phyloP scores from a whole-genome alignment of 2,113 vertebrate species.

The Mesembrinibis cayennensis region DNA sequence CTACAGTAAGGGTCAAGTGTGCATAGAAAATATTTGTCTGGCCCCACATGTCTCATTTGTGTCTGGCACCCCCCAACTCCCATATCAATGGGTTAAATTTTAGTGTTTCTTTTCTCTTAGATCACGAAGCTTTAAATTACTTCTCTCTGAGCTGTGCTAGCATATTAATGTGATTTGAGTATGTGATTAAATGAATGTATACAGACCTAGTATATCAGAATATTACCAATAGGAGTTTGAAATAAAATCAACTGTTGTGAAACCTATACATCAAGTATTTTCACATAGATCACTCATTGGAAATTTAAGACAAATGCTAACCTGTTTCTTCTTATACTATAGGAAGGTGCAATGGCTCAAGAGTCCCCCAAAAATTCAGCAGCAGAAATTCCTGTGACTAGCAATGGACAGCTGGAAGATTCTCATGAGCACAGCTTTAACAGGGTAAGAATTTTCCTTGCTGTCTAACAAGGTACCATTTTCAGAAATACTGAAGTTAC shows the following conservation, averaged over 20 bases:
- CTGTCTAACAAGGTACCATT: neutral
- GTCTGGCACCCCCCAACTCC: neutral
- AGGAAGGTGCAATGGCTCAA: slow-evolving; percentile 87
- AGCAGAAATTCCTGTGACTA: slow-evolving; percentile 95
- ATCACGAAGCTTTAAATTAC: neutral
- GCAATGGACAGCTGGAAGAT: slow-evolving; percentile 90
- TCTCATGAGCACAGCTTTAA: slow-evolving; percentile 81
- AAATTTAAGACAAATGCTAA: neutral
- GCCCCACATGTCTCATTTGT: neutral
- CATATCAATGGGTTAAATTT: neutral
- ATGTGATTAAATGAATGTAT: neutral
- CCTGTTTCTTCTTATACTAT: neutral
- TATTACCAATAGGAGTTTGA: neutral
- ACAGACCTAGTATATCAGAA: neutral
- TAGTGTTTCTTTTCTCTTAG: neutral
- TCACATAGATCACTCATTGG: neutral
- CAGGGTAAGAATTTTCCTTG: slow-evolving; percentile 75
- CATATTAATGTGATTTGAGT: neutral
- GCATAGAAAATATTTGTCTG: neutral
- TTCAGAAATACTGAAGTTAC: neutral
- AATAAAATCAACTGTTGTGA: neutral
- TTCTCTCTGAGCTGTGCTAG: neutral
- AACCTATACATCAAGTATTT: neutral
- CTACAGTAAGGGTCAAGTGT: neutral
- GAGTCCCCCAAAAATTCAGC: slow-evolving; percentile 88